Evolutionary conservation across 2,113 vertebrate genomes (phyloP).

Genomic region (Sprattus sprattus): DNA sequence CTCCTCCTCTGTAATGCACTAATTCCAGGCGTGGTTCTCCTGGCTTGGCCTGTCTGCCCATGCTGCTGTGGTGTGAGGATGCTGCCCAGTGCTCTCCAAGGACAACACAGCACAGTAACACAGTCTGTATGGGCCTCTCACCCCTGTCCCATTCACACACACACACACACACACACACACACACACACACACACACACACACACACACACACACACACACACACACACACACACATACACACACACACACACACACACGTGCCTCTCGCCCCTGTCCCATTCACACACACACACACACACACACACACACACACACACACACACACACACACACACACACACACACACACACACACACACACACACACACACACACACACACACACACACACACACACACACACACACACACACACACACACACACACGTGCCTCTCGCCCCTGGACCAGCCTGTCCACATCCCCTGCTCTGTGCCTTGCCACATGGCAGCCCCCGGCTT

Average conservation of each 20-base stretch:
- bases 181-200: no score
- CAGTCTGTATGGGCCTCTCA: not conserved
- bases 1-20: not conserved
- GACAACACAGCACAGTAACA: not conserved
- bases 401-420: slow-evolving; percentile 13
- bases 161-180: not conserved
- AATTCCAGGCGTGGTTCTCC: not conserved
- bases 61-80: not conserved
- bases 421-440: not conserved
- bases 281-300: not conserved
- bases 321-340: not conserved
- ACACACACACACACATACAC: not conserved
- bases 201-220: not conserved
- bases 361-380: not conserved
- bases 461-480: no score
- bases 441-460: no score
- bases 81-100: not conserved
- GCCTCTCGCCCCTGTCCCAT: not conserved
- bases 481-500: no score
- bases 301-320: not conserved
- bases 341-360: not conserved
- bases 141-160: not conserved
- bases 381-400: not conserved
- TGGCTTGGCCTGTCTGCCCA: not conserved
- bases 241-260: not conserved